phyloP scores from a whole-genome alignment of 1,140 invertebrate species.

The Drosophila busckii region DNA sequence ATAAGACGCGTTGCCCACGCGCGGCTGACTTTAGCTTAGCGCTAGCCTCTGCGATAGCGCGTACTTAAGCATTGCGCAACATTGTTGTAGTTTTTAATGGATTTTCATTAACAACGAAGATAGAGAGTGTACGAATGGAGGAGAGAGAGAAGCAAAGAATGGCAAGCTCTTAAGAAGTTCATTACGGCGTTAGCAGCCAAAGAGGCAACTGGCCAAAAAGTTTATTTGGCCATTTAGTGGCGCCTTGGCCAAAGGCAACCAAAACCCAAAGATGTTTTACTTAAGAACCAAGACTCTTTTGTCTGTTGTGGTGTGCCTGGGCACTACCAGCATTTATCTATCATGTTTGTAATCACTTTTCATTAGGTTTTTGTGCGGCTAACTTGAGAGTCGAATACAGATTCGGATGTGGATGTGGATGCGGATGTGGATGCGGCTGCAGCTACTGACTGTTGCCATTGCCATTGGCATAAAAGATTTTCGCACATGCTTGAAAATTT shows the following conservation, averaged over 20 bases:
- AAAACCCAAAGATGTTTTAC: constrained; percentile 64
- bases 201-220: constrained; percentile 52
- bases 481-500: constrained; percentile 71
- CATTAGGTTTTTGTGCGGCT: constrained; percentile 70
- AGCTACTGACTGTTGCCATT: constrained; percentile 39
- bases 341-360: constrained; percentile 77
- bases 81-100: constrained; percentile 74
- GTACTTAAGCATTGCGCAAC: constrained; percentile 20
- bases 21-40: constrained; percentile 27
- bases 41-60: not conserved
- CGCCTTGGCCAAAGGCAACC: constrained; percentile 38
- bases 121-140: constrained; percentile 7
- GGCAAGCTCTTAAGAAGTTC: constrained; percentile 76
- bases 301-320: constrained; percentile 3
- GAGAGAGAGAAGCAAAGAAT: constrained; percentile 23
- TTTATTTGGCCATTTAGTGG: constrained; percentile 74
- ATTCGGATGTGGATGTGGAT: constrained; percentile 10
- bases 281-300: constrained; percentile 37
- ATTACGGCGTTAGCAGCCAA: constrained; percentile 64
- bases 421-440: not conserved
- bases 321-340: constrained; percentile 60
- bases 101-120: constrained; percentile 65
- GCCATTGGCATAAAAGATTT: constrained; percentile 71
- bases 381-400: constrained; percentile 1
- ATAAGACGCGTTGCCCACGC: constrained; percentile 58